Conservation (phyloP, 2,797 vertebrate species). For the Crocodylus rhombifer region DNA sequence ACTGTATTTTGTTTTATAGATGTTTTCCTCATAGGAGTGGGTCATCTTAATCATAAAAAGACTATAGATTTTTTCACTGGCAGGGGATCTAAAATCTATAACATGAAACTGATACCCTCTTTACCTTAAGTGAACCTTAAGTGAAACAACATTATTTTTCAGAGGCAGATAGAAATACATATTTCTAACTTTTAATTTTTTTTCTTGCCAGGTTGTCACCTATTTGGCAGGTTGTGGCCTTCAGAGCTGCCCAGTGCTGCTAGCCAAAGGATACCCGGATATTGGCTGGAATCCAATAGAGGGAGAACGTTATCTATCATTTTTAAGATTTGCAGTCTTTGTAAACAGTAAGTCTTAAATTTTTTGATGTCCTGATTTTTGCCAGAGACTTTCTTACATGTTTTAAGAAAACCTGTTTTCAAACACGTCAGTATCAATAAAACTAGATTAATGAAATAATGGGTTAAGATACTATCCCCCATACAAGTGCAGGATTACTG, state of each 20-base stretch:
- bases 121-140: not conserved
- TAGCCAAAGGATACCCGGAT: constrained; percentile 96
- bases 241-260: constrained; percentile 94
- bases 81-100: not conserved
- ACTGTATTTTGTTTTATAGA: not conserved
- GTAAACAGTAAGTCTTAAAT: constrained; percentile 90
- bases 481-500: not conserved
- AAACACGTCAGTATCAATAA: not conserved
- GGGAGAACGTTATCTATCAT: constrained; percentile 97
- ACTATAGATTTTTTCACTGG: not conserved
- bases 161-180: not conserved
- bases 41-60: not conserved
- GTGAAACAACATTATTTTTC: not conserved
- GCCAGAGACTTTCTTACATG: not conserved
- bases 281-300: constrained; percentile 99
- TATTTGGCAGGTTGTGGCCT: constrained; percentile 97
- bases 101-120: not conserved
- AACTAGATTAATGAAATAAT: not conserved
- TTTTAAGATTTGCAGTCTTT: constrained; percentile 97
- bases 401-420: not conserved
- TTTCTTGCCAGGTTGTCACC: constrained; percentile 90
- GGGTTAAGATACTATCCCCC: not conserved
- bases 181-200: not conserved
- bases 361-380: not conserved
- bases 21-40: not conserved